Evolutionary conservation across 2,113 vertebrate species (phyloP), one percentile per base, ranked within the genome.

Genomic region (Cryptomyrus ogoouensis): DNA sequence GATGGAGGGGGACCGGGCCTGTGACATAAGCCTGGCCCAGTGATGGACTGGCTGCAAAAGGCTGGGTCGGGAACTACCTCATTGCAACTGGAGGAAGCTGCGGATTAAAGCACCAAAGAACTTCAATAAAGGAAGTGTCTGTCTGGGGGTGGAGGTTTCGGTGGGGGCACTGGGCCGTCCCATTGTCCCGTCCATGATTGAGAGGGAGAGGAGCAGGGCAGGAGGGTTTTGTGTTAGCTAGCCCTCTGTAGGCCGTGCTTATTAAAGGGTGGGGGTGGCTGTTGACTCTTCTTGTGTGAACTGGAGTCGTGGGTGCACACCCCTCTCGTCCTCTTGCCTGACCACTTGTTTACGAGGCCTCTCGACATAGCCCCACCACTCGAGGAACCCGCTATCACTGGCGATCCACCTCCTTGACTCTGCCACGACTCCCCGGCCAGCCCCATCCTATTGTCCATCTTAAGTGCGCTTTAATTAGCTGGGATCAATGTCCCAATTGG

Each of bases 71-170:
- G 93, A 94, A 96, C 95, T 95, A 95, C 94, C 96, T 96, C 96
- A 96, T 96, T 96, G 93, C 92, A 92, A 94, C 92, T 91, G 93
- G 95, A 96, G 96, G 96, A 96, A 96, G 96, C 96, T 93, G 95
- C 95, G 96, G 96, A 96, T 96, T 96, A 96, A 94, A 95, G 96
- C 95, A 95, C 95, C 95, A 96, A 96, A 96, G 95, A 96, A 96
- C 95, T 96, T 95, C 95, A 96, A 96, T 96, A 96, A 96, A 96
- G 96, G 95, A 96, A 95, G 95, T 96, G 96, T 96, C 95, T 96
- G 95, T 96, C 95, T 94, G 93, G 93, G 95, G 93, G 93, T 92
- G 92, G 89, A 90, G 94, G 94, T 93, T 94, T 93, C 92, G 94
- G 93, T 88, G 88, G 92, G 93, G 95, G 88, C 83, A 39, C 21